Evolutionary conservation across 2,888 invertebrate species (phyloP).

Genomic region (Brassicogethes aeneus): DNA sequence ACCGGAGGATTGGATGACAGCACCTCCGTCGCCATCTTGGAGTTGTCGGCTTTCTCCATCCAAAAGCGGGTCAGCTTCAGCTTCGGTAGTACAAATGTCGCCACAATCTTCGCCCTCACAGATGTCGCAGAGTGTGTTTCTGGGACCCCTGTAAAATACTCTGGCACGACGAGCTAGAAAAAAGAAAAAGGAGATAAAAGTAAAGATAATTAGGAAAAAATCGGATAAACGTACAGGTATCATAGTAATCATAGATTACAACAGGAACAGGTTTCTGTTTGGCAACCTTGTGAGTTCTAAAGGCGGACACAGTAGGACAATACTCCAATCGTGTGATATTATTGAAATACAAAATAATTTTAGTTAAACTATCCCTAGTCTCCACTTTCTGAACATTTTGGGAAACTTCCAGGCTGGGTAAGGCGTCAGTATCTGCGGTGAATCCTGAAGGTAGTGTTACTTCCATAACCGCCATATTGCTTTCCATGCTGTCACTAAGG

Average conservation of each 20-base stretch:
- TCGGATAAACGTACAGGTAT: slow-evolving; percentile 74
- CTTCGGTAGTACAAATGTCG: slow-evolving; percentile 40
- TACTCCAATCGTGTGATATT: slow-evolving; percentile 53
- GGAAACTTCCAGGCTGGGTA: slow-evolving; percentile 52
- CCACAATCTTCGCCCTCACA: slow-evolving; percentile 62
- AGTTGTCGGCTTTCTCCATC: slow-evolving; percentile 5
- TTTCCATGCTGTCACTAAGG: slow-evolving; percentile 55
- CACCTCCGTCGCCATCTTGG: slow-evolving; percentile 10
- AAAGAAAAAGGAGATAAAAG: too few species aligned
- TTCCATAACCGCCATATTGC: slow-evolving; percentile 88
- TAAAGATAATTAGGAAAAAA: too few species aligned
- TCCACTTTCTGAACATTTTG: slow-evolving; percentile 58
- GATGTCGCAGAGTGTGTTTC: slow-evolving; percentile 70
- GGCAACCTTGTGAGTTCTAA: slow-evolving; percentile 74
- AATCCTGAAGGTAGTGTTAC: slow-evolving; percentile 88
- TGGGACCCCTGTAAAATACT: slow-evolving; percentile 67
- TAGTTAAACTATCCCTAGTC: slow-evolving; percentile 56
- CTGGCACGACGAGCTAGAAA: slow-evolving; percentile 69
- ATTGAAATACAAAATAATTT: slow-evolving; percentile 64
- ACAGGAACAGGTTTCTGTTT: slow-evolving; percentile 81
- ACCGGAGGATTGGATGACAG: neutral
- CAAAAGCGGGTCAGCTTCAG: slow-evolving; percentile 28
- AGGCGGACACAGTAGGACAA: slow-evolving; percentile 78
- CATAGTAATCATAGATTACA: slow-evolving; percentile 83
- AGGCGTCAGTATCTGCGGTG: slow-evolving; percentile 65